Conservation (phyloP, 2,113 vertebrate genomes). For the Rhipidura dahli region DNA sequence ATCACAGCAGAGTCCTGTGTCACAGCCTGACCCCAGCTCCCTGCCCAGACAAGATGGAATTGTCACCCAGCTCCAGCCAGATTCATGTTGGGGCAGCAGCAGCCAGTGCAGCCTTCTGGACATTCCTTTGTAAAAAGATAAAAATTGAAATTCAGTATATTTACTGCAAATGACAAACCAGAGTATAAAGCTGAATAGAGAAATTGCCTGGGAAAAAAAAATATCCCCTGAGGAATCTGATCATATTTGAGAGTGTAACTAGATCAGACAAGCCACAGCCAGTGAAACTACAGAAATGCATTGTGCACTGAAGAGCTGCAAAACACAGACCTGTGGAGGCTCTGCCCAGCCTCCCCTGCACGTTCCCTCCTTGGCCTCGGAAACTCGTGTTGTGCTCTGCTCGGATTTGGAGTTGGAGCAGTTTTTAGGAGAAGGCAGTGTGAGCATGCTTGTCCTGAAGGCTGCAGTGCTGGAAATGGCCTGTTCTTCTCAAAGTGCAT, state of each 20-base stretch:
- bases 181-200: slow-evolving; percentile 11
- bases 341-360: background rate
- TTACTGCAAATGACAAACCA: slow-evolving; percentile 22
- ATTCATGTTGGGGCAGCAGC: background rate
- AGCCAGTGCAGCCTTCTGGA: background rate
- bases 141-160: slow-evolving; percentile 15
- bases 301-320: background rate
- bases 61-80: background rate
- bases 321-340: background rate
- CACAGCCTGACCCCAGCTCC: background rate
- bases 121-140: background rate
- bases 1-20: background rate
- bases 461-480: background rate
- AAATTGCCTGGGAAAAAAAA: background rate
- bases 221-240: background rate
- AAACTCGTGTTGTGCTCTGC: background rate
- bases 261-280: slow-evolving; percentile 5
- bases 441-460: background rate
- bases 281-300: slow-evolving; percentile 8
- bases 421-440: background rate
- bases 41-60: background rate
- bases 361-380: background rate
- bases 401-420: background rate
- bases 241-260: slow-evolving; percentile 15
- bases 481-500: background rate